A percentile compares a stretch with the other conserved stretches of the same genome.
Evolutionary conservation across 2,113 vertebrate species (phyloP).

Genomic region (Clupea harengus): DNA sequence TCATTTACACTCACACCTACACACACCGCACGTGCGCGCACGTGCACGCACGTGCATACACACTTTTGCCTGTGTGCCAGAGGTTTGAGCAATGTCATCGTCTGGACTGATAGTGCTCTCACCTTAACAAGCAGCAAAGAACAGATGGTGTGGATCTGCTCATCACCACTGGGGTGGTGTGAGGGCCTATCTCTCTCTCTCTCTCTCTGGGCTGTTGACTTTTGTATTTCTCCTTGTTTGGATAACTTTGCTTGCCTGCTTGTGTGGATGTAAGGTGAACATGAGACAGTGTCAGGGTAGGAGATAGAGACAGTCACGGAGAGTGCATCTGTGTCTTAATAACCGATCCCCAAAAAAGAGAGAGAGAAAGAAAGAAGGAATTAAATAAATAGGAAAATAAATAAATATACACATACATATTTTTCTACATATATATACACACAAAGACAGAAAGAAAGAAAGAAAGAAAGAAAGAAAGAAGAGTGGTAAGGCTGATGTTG

Average conservation of each 20-base stretch:
- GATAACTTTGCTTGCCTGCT: background rate
- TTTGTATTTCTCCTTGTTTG: background rate
- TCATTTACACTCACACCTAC: conserved; percentile 33
- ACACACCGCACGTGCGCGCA: background rate
- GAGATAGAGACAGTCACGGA: conserved; percentile 15
- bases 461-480: conserved; percentile 5
- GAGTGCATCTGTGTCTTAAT: background rate
- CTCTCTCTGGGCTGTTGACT: background rate
- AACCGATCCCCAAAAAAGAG: background rate
- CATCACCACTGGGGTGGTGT: conserved; percentile 35
- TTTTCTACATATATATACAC: too few species aligned
- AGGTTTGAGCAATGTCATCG: conserved; percentile 59
- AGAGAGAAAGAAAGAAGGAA: background rate
- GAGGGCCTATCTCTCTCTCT: conserved; percentile 21
- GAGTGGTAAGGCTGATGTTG: background rate
- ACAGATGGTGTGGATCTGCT: conserved; percentile 68
- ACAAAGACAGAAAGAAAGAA: background rate
- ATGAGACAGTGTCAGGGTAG: background rate
- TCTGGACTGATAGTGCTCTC: conserved; percentile 59
- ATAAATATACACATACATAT: background rate
- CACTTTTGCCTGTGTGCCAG: conserved; percentile 26
- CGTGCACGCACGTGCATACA: background rate
- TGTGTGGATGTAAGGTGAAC: too few species aligned
- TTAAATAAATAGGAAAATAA: background rate
- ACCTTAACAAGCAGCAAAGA: conserved; percentile 61